A percentile compares a stretch with the other conserved stretches of the same genome.
phyloP scores from a whole-genome alignment of 2,113 vertebrate genomes.

The Anhinga rufa region DNA sequence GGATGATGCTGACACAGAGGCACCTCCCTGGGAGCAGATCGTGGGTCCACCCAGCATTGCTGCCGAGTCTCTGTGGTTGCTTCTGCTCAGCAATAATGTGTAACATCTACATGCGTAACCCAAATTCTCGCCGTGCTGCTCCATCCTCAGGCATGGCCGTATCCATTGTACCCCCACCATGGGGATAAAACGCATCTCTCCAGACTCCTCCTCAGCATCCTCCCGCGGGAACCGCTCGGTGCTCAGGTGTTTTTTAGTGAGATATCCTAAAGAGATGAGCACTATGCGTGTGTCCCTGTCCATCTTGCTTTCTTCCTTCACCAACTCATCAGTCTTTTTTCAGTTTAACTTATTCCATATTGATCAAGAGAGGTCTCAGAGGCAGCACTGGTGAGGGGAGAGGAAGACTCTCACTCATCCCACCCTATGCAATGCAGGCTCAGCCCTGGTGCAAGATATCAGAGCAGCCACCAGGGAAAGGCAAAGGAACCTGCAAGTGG shows the following conservation, averaged over 20 bases:
- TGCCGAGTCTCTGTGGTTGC: not conserved
- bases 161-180: not conserved
- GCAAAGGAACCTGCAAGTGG: accelerated
- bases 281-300: no score
- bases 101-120: not conserved
- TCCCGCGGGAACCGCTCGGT: accelerated
- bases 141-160: not conserved
- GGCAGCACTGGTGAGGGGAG: no score
- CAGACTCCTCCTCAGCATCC: not conserved
- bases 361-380: not conserved
- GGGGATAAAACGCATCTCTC: not conserved
- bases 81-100: not conserved
- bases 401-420: not conserved
- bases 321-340: not conserved
- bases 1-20: not conserved
- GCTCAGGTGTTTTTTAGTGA: not conserved
- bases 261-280: not conserved
- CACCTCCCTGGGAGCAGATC: not conserved
- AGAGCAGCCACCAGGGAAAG: not conserved
- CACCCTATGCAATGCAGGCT: not conserved
- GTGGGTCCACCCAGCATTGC: not conserved
- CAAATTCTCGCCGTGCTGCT: not conserved
- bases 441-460: not conserved
- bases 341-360: not conserved
- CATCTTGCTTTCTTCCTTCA: not conserved